These are phyloP conservation scores for Pelecanus crispus DNA, from an alignment of 2,113 vertebrate species.

Conservation along the genomic window DNA sequence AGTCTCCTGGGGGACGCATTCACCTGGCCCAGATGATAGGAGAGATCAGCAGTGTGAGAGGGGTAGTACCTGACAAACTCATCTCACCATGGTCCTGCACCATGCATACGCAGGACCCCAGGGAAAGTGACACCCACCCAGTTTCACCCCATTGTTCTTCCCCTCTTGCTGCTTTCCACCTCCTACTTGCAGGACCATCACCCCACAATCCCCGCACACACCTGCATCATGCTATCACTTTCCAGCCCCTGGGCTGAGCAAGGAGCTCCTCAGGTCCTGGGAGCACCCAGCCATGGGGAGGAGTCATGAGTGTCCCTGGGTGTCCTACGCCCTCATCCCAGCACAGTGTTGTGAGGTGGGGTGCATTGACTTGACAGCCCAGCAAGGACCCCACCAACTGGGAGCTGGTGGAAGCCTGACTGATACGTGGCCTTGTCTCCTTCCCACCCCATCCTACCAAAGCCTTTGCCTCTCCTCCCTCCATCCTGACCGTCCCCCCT, in stretches of 20 bases:
- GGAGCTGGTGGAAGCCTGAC: not conserved
- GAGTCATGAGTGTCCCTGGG: not conserved
- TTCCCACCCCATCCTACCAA: not conserved
- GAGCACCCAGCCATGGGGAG: not conserved
- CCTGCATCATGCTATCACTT: not conserved
- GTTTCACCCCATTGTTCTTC: rapidly evolving
- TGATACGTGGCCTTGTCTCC: not conserved
- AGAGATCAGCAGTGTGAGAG: not conserved
- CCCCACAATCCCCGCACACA: not conserved
- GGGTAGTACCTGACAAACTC: not conserved
- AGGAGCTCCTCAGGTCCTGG: not conserved
- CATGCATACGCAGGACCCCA: not conserved
- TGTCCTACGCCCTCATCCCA: not conserved
- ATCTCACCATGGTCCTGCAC: not conserved
- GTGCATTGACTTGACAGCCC: not conserved
- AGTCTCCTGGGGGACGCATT: conserved; percentile 81
- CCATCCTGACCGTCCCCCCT: rapidly evolving
- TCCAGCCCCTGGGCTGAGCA: not conserved
- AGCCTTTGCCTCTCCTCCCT: not conserved
- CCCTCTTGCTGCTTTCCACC: not conserved
- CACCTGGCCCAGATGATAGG: conserved; percentile 57
- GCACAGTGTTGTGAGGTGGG: not conserved
- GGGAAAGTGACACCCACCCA: not conserved
- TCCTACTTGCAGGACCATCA: not conserved
- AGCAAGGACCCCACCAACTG: not conserved